A percentile compares a stretch with the other conserved stretches of the same genome.
These are phyloP conservation scores for Danio aesculapii DNA, from an alignment of 2,797 vertebrate species.

Conservation along the genomic window DNA sequence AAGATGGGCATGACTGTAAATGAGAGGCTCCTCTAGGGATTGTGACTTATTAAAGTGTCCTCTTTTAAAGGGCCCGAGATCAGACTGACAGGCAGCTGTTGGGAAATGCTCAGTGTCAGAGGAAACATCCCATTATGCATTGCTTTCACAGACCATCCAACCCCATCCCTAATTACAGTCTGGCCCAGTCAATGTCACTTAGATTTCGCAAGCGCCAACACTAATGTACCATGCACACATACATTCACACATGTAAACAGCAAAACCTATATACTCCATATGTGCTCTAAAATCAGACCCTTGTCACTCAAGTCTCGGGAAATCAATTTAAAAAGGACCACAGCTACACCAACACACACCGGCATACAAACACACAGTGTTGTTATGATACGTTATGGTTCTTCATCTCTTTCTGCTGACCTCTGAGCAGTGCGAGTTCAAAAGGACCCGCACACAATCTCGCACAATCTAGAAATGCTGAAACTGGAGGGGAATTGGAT, in stretches of 20 bases:
- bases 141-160: conserved; percentile 59
- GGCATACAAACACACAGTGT: conserved; percentile 49
- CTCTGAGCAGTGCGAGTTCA: conserved; percentile 75
- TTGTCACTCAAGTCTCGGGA: conserved; percentile 31
- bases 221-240: conserved; percentile 47
- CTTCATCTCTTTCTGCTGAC: conserved; percentile 78
- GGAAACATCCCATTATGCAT: conserved; percentile 61
- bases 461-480: conserved; percentile 64
- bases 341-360: conserved; percentile 33
- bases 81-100: conserved; percentile 69
- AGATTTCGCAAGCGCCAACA: conserved; percentile 53
- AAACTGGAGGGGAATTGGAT: conserved; percentile 85
- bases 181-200: conserved; percentile 65
- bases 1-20: conserved; percentile 67
- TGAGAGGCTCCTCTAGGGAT: conserved; percentile 68
- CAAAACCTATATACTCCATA: conserved; percentile 24
- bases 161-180: conserved; percentile 65
- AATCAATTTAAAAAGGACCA: conserved; percentile 44
- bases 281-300: conserved; percentile 25
- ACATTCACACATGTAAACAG: not conserved
- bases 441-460: conserved; percentile 83
- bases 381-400: conserved; percentile 64
- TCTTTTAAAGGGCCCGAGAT: conserved; percentile 62
- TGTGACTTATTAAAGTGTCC: conserved; percentile 71
- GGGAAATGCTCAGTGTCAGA: conserved; percentile 66